Base-by-base conservation (phyloP, 2,888 invertebrate species). In the Hirtodrosophila trivittata region DNA sequence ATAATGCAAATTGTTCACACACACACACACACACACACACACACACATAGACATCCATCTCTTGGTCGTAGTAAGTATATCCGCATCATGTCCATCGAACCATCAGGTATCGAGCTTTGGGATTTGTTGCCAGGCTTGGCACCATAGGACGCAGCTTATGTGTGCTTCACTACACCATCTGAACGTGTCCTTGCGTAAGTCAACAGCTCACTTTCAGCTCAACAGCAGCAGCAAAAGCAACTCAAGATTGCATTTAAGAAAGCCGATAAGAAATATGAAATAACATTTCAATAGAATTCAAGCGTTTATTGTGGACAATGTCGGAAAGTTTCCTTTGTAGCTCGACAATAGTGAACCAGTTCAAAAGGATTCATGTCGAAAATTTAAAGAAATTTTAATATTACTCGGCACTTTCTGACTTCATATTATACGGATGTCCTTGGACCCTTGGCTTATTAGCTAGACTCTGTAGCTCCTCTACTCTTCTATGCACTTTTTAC, bases 1-100 rank as follows among this genome's bases (percentile, higher is more conserved):
- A 80, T 82, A 75, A 80, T 80, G 80, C 85, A 80, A 80, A 80
- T 82, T 70, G 78, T 75, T 73, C 82, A 63, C 77, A 80, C 77
- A 56, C 47, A 46, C 26, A 57, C 47, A 55, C 64, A 6, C 78
- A 63, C 77, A 80, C 75, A 56, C 47, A 46, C 30, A 57, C 47
- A 51, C 62, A 10, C 18, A 38, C n/a, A 35, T 35, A 2, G 9
- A 8, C 2, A 14, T 12, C 3, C 18, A 63, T 59, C 50, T 28
- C 25, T 25, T 25, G 3, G 25, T 6, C 25, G 7, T 28, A 8
- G 28, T 9, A n/a, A 2, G 5, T 32, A 45, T 59, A 69, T 56
- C 45, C 70, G 54, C 58, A 21, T 50, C 67, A 71, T 57, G 70
- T 73, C 73, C 77, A 66, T 54, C 57, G 46, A 73, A 73, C 51